phyloP scores from a whole-genome alignment of 2,113 vertebrate species.

The Thomomys bottae region DNA sequence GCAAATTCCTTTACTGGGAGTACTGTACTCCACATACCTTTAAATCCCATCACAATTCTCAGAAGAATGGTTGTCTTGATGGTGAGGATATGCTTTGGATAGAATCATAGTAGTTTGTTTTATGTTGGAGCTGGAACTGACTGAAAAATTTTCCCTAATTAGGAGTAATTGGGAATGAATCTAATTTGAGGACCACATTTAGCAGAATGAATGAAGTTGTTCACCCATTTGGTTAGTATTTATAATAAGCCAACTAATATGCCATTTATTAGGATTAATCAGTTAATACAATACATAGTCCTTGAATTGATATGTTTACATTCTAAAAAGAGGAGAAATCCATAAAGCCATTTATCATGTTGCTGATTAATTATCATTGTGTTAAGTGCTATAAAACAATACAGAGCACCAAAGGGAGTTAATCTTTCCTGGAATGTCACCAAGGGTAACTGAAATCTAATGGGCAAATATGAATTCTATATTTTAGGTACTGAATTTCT shows the following conservation, averaged over 20 bases:
- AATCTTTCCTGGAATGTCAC: not conserved
- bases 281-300: too few relatives aligned
- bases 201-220: not conserved
- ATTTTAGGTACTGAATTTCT: not conserved
- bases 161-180: not conserved
- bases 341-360: too few relatives aligned
- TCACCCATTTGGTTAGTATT: not conserved
- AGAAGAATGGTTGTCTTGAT: not conserved
- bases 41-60: too few relatives aligned
- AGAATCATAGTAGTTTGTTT: not conserved
- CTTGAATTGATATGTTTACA: too few relatives aligned
- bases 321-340: too few relatives aligned
- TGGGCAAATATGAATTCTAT: not conserved
- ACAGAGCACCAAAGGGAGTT: not conserved
- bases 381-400: not conserved
- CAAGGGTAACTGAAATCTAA: not conserved
- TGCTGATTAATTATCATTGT: not conserved
- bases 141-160: not conserved
- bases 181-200: conserved; percentile 1
- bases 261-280: too few relatives aligned
- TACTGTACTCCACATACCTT: not conserved
- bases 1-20: not conserved
- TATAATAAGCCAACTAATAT: not conserved
- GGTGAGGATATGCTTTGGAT: not conserved
- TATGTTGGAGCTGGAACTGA: not conserved